Percentiles rank a stretch among this genome's conserved stretches.
phyloP scores from a whole-genome alignment of 2,797 vertebrate genomes.

The Gallinago nigripennis region DNA sequence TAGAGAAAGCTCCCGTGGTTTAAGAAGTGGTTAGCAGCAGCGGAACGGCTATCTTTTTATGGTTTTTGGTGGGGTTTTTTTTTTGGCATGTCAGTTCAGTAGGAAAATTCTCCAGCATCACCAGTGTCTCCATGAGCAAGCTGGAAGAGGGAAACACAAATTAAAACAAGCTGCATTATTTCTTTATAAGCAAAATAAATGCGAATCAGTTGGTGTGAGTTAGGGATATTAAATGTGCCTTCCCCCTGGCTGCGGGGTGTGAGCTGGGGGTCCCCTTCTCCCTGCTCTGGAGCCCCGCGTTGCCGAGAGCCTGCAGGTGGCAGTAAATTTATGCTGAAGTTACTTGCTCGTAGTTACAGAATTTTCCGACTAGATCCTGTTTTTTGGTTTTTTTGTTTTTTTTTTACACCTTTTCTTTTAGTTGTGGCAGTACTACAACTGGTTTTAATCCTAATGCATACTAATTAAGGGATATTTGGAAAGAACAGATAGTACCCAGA shows the following conservation, averaged over 20 bases:
- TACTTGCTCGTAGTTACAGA: background rate
- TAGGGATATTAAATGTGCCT: background rate
- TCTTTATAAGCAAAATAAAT: background rate
- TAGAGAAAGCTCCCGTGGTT: background rate
- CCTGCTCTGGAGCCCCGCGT: background rate
- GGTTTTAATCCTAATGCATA: slow-evolving; percentile 70
- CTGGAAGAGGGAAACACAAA: background rate
- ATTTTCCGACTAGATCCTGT: slow-evolving; percentile 14
- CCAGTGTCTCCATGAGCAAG: background rate
- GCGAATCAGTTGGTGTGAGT: background rate
- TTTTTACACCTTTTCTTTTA: slow-evolving; percentile 33
- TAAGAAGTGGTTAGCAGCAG: background rate
- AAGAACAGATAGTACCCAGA: slow-evolving; percentile 38
- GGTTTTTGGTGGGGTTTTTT: background rate
- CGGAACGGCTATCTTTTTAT: background rate
- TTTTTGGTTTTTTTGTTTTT: background rate
- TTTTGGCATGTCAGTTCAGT: background rate
- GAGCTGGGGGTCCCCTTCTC: background rate
- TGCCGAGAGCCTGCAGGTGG: slow-evolving; percentile 74
- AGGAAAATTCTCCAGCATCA: background rate
- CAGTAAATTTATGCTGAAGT: slow-evolving; percentile 68
- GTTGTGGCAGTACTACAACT: slow-evolving; percentile 22
- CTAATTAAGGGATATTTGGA: slow-evolving; percentile 73
- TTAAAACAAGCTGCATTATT: background rate
- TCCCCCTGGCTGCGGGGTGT: background rate